A percentile compares a stretch with the other conserved stretches of the same genome.
phyloP scores from a whole-genome alignment of 2,888 invertebrate genomes.

The Apeira syringaria region DNA sequence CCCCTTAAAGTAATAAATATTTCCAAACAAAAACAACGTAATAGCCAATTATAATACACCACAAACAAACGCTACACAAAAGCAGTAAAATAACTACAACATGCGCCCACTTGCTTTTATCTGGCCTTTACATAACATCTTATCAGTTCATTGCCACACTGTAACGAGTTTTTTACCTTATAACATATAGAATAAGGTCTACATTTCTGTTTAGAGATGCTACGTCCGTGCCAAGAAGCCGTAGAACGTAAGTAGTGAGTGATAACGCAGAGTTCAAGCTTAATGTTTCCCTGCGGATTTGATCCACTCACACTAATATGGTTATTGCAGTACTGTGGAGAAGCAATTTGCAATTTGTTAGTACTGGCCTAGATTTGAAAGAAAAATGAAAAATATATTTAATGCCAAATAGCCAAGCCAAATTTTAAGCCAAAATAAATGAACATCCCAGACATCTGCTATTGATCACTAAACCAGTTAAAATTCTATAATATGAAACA shows the following conservation, averaged over 20 bases:
- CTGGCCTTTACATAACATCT: slow-evolving; percentile 26
- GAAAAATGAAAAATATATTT: too few species aligned
- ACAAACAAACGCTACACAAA: slow-evolving; percentile 8
- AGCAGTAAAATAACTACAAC: slow-evolving; percentile 14
- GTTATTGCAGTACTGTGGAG: too few species aligned
- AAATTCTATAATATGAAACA: too few species aligned
- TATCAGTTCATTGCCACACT: slow-evolving; percentile 25
- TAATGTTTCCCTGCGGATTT: not conserved
- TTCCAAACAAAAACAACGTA: not conserved
- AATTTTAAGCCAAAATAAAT: too few species aligned
- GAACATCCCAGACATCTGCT: too few species aligned
- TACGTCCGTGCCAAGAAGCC: slow-evolving; percentile 24
- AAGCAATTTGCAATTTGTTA: too few species aligned
- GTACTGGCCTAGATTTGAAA: too few species aligned
- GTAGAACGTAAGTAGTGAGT: slow-evolving; percentile 10
- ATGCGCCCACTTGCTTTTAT: slow-evolving; percentile 19
- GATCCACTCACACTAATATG: not conserved
- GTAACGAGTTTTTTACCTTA: slow-evolving; percentile 13
- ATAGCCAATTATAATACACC: slow-evolving; percentile 3
- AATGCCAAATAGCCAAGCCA: too few species aligned
- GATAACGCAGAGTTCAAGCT: slow-evolving; percentile 2
- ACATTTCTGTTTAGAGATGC: slow-evolving; percentile 1
- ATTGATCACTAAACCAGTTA: too few species aligned
- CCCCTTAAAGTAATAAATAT: too few species aligned
- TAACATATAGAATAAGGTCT: slow-evolving; percentile 8